Percentiles rank a stretch among this genome's conserved stretches.
Evolutionary conservation across 1,140 invertebrate genomes (phyloP).

Genomic region (Dendrolimus punctatus): DNA sequence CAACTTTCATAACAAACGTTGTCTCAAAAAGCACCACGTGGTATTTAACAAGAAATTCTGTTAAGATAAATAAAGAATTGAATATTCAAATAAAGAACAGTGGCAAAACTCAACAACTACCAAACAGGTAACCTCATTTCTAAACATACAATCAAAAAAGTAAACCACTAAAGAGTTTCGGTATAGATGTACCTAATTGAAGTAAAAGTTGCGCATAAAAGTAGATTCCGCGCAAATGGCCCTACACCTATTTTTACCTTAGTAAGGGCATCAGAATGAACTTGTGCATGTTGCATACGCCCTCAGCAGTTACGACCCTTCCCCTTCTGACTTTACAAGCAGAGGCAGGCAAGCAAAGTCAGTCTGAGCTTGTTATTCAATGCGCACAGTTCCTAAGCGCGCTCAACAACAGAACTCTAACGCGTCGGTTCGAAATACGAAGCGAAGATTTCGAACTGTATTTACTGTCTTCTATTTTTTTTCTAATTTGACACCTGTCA

Average conservation of each 20-base stretch:
- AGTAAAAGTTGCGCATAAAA: too few relatives aligned
- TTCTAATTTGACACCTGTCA: slow-evolving; percentile 8
- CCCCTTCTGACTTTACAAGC: slow-evolving; percentile 65
- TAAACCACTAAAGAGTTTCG: too few relatives aligned
- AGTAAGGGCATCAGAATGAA: slow-evolving; percentile 58
- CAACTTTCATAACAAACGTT: too few relatives aligned
- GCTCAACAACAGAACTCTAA: slow-evolving; percentile 4
- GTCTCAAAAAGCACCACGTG: too few relatives aligned
- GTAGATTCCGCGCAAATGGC: too few relatives aligned
- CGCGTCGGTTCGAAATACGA: slow-evolving; percentile 24
- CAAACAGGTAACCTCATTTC: too few relatives aligned
- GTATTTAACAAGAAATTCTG: too few relatives aligned
- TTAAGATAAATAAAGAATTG: too few relatives aligned
- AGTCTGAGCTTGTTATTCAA: slow-evolving; percentile 65
- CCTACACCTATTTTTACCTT: slow-evolving; percentile 10
- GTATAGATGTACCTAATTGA: too few relatives aligned
- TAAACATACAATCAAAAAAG: too few relatives aligned
- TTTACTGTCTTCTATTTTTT: slow-evolving; percentile 50
- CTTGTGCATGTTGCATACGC: slow-evolving; percentile 62
- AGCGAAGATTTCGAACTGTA: slow-evolving; percentile 13
- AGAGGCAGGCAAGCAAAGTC: slow-evolving; percentile 52
- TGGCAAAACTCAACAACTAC: too few relatives aligned
- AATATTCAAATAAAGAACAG: too few relatives aligned
- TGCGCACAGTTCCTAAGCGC: slow-evolving; percentile 54
- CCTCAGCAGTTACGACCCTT: slow-evolving; percentile 59